Evolutionary conservation across 2,113 vertebrate genomes (phyloP).

Genomic region (Phalacrocorax brasilianus): DNA sequence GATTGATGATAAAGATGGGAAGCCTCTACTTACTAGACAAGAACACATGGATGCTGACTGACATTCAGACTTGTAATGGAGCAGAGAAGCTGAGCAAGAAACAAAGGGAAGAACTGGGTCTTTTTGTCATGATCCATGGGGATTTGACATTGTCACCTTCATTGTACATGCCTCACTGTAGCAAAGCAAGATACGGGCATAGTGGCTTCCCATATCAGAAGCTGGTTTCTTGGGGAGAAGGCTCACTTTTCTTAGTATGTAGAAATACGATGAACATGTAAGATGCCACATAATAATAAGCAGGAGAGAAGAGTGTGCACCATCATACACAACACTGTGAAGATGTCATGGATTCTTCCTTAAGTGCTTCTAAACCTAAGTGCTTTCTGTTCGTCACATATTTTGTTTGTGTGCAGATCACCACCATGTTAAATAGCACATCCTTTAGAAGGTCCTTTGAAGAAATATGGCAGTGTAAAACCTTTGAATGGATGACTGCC

Average conservation of each 20-base stretch:
- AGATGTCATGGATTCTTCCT: not conserved
- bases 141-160: not conserved
- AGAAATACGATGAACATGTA: not conserved
- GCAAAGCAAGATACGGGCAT: not conserved
- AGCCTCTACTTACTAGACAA: not conserved
- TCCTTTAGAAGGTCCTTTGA: not conserved
- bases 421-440: not conserved
- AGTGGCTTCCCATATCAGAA: not conserved
- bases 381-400: constrained; percentile 2
- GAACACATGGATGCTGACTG: constrained; percentile 38
- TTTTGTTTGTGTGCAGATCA: not conserved
- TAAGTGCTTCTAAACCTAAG: constrained; percentile 59
- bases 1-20: not conserved
- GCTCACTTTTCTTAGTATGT: not conserved
- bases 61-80: not conserved
- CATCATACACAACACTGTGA: not conserved
- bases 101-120: constrained; percentile 24
- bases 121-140: not conserved
- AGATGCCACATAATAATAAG: not conserved
- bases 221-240: constrained; percentile 39
- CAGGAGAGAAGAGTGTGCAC: not conserved
- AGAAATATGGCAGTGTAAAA: not conserved
- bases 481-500: not conserved
- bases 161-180: constrained; percentile 36
- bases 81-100: not conserved